Base-by-base conservation (phyloP, 1,140 invertebrate species). In the Phortica variegata region DNA sequence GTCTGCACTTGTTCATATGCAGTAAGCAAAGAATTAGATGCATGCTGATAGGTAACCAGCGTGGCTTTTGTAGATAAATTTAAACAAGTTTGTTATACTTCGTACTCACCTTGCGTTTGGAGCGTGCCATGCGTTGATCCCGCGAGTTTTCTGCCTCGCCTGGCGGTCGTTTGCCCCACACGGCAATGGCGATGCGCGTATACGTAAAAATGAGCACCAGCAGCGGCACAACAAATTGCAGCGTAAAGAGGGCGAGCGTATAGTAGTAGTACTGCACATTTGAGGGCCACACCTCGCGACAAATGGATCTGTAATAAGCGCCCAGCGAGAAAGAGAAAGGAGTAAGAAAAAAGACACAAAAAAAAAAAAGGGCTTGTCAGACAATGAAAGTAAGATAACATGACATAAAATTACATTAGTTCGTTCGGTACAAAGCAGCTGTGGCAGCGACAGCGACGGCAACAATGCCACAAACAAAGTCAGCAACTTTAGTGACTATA, bases 131-230 rank as follows among this genome's bases (percentile, higher is more conserved):
- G 40, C 90, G 79, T 56, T 85, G 83, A 77, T 95, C 90, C 31
- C 92, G 76, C 12, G 81, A 81, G 56, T 88, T 86, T 69, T 93
- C 85, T 0, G 91, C 90, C 75, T 94, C 91, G 0, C 91, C 91
- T 0, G 90, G 91, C 2, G 87, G 85, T 33, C 84, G 81, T 61
- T 91, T 89, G 7, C 90, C 89, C 93, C 93, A 96, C 10, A 96
- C 89, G 7, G 89, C 87, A 9, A 90, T 78, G 0, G 87, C 90
- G 34, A 97, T 95, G 36, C 88, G 82, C 1, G 86, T 84, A 68
- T 97, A 97, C 0, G 91, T 93, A 71, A 89, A 90, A 13, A 93
- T 78, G 2, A 97, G 82, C n/a, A 94, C 88, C 3, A 81, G 65
- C 33, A 94, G 78, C 0, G 93, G 93, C 36, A 94, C 79, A 32